Evolutionary conservation across 2,888 invertebrate genomes (phyloP).

Genomic region (Oxyscelio sp.): DNA sequence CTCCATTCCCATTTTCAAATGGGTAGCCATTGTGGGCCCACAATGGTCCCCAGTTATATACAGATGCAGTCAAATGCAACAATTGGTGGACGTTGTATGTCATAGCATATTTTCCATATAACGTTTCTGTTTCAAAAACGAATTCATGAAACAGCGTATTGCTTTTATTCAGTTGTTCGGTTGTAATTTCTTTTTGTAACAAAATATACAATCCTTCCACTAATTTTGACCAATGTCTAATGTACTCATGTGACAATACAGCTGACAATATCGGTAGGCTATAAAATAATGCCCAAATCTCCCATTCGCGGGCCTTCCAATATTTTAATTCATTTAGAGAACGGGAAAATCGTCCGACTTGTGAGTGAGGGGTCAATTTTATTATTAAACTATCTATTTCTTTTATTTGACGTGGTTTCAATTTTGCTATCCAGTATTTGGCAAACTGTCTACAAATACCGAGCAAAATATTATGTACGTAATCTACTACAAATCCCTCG

Average conservation of each 20-base stretch:
- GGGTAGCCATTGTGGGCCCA: too few relatives aligned
- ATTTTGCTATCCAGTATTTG: too few relatives aligned
- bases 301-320: conserved; percentile 9
- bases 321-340: neutral
- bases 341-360: neutral
- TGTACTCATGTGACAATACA: neutral
- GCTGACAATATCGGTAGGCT: neutral
- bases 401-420: too few relatives aligned
- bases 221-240: conserved; percentile 4
- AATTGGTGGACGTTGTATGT: too few relatives aligned
- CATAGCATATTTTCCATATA: too few relatives aligned
- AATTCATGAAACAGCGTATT: conserved; percentile 2
- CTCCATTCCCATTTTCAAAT: too few relatives aligned
- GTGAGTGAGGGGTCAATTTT: neutral
- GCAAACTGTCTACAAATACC: too few relatives aligned
- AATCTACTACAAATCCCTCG: too few relatives aligned
- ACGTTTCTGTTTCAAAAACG: neutral
- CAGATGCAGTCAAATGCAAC: too few relatives aligned
- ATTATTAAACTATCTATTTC: conserved; percentile 1
- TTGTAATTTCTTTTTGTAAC: neutral
- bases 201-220: conserved; percentile 9
- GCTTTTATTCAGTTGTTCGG: neutral
- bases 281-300: conserved; percentile 6
- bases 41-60: too few relatives aligned
- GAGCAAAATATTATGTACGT: too few relatives aligned